Base-by-base conservation (phyloP, 2,113 vertebrate species). In the Crotalus viridis region DNA sequence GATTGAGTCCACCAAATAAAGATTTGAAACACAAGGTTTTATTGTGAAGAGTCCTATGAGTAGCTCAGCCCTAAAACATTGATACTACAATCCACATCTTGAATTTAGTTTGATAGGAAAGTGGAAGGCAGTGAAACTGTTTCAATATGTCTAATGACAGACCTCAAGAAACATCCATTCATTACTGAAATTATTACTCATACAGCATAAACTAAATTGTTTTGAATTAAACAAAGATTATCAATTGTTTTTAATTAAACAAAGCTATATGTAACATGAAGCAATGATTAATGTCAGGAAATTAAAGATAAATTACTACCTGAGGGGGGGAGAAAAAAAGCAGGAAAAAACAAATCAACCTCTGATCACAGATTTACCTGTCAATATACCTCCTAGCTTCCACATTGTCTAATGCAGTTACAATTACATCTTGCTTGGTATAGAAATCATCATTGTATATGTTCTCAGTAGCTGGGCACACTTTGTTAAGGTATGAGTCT, bases 341-440 rank as follows among this genome's bases (percentile, higher is more conserved):
- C 7, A 85, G 33, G 86, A 92, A 85, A 87, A 28, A 28, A n/a
- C 85, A 39, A 24, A 87, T 87, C 22, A 51, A 87, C 89, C 24
- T 54, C 24, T 7, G 5, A 61, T 55, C 56, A 59, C 17, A 85
- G 3, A 46, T 94, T 61, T 95, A 99, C 99, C 99, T 99, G 97
- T 99, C 99, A 93, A 99, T 98, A 10, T 99, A 99, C 99, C 99
- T 98, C 90, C 99, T 98, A 91, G 99, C 99, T 97, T 99, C 99
- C 95, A 99, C 98, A 12, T 99, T 99, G 98, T 99, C 99, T 97
- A 99, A 97, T 46, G 99, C 99, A 0, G 99, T 99, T 95, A 99
- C 98, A 94, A 99, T 97, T 51, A 99, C 93, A 89, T 98, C 98
- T 92, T 99, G 97, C 54, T 97, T 98, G 93, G 96, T 98, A 94